Evolutionary conservation across 2,113 vertebrate species (phyloP), one percentile per base, ranked within the genome.

Genomic region (Percopsis transmontana): DNA sequence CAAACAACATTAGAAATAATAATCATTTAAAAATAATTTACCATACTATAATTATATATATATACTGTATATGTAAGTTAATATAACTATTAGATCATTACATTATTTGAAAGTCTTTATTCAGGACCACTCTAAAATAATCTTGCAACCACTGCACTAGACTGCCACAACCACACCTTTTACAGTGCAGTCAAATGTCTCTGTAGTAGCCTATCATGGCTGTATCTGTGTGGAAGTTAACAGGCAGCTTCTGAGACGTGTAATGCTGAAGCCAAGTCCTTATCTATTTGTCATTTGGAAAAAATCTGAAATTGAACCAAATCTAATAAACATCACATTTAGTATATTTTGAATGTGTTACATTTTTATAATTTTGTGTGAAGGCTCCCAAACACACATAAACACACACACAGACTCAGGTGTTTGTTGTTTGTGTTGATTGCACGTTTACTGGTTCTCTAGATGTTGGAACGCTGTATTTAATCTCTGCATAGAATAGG

Each of bases 401-500:
- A 38, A 51, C 55, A 70, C 45, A 63, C 18, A 45, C 23, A 54
- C 18, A 18, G 8, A 48, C 48, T 53, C 60, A 58, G 45, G 50
- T 71, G 54, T 62, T 40, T 33, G 27, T 18, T 23, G 40, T 60
- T 5, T 7, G 2, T 3, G n/a, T 33, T 33, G 8, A 33, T 13
- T 42, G n/a, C 39, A 42, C 11, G 33, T 41, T 48, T 70, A 9
- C 11, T 15, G 9, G 44, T 52, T 23, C 21, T 69, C 41, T 52
- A n/a, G n/a, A 0, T 19, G 38, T 21, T 68, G 62, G n/a, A 57
- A 40, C 47, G 50, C 42, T 18, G 65, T 53, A n/a, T n/a, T n/a
- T 65, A 12, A 50, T 54, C 20, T 42, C 38, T 64, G 54, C 66
- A 52, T 62, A 40, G 51, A 64, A 73, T 71, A 38, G 44, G 65